Evolutionary conservation across 2,888 invertebrate genomes (phyloP).

Genomic region (Luffia ferchaultella): DNA sequence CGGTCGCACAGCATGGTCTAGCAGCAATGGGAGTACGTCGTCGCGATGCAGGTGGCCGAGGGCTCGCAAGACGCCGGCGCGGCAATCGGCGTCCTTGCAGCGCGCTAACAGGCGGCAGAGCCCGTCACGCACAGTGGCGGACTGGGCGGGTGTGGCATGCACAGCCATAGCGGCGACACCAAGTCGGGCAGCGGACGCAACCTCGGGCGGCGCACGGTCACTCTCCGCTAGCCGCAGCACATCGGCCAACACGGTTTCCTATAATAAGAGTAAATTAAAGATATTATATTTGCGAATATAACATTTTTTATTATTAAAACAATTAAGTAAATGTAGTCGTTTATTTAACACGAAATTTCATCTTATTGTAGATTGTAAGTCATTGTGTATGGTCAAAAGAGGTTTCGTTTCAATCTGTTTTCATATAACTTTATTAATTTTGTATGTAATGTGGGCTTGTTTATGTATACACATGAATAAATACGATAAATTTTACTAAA

Average conservation of each 20-base stretch:
- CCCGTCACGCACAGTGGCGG: background rate
- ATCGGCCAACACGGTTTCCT: background rate
- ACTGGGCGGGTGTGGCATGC: conserved; percentile 14
- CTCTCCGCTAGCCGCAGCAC: conserved; percentile 15
- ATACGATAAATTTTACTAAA: no score
- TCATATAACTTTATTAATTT: no score
- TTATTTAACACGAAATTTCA: no score
- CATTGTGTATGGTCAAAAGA: no score
- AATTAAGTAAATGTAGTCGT: no score
- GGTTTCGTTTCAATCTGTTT: no score
- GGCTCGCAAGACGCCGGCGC: conserved; percentile 25
- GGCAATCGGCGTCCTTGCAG: conserved; percentile 26
- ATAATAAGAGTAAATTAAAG: no score
- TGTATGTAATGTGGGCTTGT: no score
- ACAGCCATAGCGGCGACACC: conserved; percentile 19
- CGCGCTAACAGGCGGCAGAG: conserved; percentile 15
- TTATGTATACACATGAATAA: no score
- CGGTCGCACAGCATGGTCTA: conserved; percentile 23
- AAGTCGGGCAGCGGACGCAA: conserved; percentile 8
- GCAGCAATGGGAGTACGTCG: conserved; percentile 25
- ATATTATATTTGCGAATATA: no score
- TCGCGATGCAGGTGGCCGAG: conserved; percentile 33
- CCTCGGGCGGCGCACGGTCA: conserved; percentile 20
- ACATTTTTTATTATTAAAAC: no score
- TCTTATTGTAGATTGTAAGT: no score